Percentiles rank a stretch among this genome's conserved stretches.
Evolutionary conservation across 1,140 invertebrate species (phyloP).

Genomic region (Trichonephila clavata): DNA sequence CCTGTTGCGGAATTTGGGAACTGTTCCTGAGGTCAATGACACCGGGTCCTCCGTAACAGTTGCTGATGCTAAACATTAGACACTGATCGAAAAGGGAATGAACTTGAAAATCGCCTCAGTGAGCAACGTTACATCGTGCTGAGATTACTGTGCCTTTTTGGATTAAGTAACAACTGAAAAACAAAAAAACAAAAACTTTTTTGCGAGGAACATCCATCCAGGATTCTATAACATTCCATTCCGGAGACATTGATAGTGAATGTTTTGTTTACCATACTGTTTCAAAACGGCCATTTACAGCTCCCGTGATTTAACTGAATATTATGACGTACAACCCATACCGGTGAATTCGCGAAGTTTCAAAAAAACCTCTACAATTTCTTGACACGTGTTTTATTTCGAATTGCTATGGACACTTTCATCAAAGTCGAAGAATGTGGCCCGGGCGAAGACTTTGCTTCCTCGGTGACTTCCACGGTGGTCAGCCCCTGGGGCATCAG

Average conservation of each 20-base stretch:
- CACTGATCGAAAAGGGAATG: not conserved
- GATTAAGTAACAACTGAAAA: no score
- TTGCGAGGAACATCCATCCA: no score
- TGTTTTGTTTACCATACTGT: not conserved
- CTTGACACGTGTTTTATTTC: slow-evolving; percentile 28
- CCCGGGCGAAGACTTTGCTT: slow-evolving; percentile 63
- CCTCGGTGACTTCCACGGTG: slow-evolving; percentile 72
- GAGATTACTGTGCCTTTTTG: not conserved
- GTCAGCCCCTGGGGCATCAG: slow-evolving; percentile 62
- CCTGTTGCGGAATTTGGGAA: slow-evolving; percentile 66
- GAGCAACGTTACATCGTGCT: not conserved
- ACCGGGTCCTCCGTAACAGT: slow-evolving; percentile 63
- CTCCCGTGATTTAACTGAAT: not conserved
- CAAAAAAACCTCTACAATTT: slow-evolving; percentile 17
- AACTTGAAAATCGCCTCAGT: slow-evolving; percentile 18
- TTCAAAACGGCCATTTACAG: slow-evolving; percentile 16
- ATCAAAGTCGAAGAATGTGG: slow-evolving; percentile 75
- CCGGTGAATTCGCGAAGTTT: slow-evolving; percentile 46
- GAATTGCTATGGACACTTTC: slow-evolving; percentile 71
- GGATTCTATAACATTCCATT: not conserved
- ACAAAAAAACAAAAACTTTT: no score
- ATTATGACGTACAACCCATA: slow-evolving; percentile 31
- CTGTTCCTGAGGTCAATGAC: slow-evolving; percentile 67
- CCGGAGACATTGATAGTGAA: no score
- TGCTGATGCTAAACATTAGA: slow-evolving; percentile 8